Evolutionary conservation across 1,140 invertebrate genomes (phyloP), one percentile per base, ranked within the genome.

Genomic region (Sipha flava): DNA sequence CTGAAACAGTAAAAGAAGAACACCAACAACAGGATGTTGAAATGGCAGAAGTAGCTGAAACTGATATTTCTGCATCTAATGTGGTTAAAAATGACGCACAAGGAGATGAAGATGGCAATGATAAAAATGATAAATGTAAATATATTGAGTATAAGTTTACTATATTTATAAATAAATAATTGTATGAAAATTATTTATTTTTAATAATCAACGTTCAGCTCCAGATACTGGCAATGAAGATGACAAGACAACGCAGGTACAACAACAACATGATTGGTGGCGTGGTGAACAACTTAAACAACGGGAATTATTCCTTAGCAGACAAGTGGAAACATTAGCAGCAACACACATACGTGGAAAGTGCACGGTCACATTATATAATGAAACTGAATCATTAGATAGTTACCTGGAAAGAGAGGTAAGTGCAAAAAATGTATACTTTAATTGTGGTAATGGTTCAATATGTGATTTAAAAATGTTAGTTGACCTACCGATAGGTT

Each of bases 261-360:
- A 18, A 77, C 47, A 54, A 37, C 21, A 77, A 9, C 12, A 29
- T 21, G 47, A 54, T 14, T 52, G 70, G 49, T 49, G 49, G 70
- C 49, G 70, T 18, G 16, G 70, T 21, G 66, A 75, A 54, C 70
- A 77, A 26, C 91, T 99, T 85, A 97, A 97, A 86, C 97, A 99
- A 85, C 90, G 97, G 83, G 98, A 99, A 88, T 89, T 99, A 82
- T 99, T 99, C 88, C 89, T 99, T 59, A 98, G 97, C 10, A 91
- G 98, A 82, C 96, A 99, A 88, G 94, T 98, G 81, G 98, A 99
- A 88, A 98, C 95, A 34, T 89, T 99, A 84, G 96, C 97, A 52
- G 97, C 97, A 68, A 99, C 96, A 75, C 95, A 98, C 88, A 99
- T 99, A 84, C 90, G 98, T 84, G 98, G 98, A 84, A 99, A 99